These are phyloP conservation scores for Marmota monax DNA, from an alignment of 2,113 vertebrate species.

Conservation along the genomic window DNA sequence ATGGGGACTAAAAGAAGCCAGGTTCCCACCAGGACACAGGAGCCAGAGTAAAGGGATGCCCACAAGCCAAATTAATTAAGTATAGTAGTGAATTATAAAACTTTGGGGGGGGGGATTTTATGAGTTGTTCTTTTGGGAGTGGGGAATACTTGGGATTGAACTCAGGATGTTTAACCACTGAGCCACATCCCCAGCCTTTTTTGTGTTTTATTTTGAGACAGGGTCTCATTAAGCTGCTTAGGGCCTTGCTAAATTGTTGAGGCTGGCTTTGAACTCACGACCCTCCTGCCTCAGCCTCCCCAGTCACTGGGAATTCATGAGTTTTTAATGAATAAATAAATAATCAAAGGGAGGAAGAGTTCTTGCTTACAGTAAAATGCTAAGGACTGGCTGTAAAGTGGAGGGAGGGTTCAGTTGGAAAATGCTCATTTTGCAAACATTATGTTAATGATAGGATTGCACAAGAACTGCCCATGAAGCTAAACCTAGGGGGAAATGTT, in stretches of 20 bases:
- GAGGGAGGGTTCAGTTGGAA: not conserved
- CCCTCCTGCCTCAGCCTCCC: too few species aligned
- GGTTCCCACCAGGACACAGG: not conserved
- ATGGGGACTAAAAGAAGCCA: not conserved
- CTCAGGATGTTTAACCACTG: too few species aligned
- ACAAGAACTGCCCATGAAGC: not conserved
- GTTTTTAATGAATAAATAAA: not conserved
- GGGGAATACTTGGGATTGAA: accelerated
- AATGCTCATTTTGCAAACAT: conserved; percentile 3
- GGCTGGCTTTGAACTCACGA: too few species aligned
- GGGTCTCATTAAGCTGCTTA: too few species aligned
- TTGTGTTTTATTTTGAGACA: too few species aligned
- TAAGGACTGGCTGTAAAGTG: not conserved
- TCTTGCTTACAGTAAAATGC: conserved; percentile 4
- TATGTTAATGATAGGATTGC: not conserved
- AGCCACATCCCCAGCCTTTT: too few species aligned
- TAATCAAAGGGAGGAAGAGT: not conserved
- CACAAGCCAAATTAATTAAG: not conserved
- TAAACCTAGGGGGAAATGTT: conserved; percentile 32
- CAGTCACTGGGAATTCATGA: too few species aligned
- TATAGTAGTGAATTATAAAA: not conserved
- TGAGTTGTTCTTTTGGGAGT: too few species aligned
- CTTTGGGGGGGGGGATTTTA: not conserved
- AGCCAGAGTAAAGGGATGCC: not conserved
- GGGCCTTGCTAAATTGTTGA: too few species aligned